A percentile compares a stretch with the other conserved stretches of the same genome.
These are phyloP conservation scores for Drosophila pseudotakahashii DNA, from an alignment of 2,888 invertebrate genomes.

Conservation along the genomic window DNA sequence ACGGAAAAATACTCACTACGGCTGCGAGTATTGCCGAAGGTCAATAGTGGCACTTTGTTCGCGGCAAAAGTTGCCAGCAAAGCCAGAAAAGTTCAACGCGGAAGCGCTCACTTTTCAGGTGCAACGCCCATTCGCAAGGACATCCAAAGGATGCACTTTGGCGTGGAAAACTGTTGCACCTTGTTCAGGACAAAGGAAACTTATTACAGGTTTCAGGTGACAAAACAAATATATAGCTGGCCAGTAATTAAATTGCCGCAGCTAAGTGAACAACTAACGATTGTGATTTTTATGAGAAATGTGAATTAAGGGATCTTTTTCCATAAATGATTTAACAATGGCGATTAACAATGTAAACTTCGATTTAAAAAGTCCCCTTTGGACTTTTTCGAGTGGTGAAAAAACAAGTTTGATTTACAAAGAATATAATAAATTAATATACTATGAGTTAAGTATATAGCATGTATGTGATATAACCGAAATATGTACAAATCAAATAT, in stretches of 20 bases:
- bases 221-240: background rate
- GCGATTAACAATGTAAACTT: too few species aligned
- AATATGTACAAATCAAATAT: too few species aligned
- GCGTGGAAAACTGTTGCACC: constrained; percentile 1
- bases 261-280: too few species aligned
- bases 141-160: constrained; percentile 7
- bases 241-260: background rate
- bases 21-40: constrained; percentile 45
- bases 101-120: constrained; percentile 26
- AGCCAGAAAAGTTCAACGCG: constrained; percentile 23
- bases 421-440: too few species aligned
- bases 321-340: too few species aligned
- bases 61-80: constrained; percentile 36
- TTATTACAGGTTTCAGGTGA: background rate
- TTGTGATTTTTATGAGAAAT: too few species aligned
- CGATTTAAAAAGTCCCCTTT: too few species aligned
- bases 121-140: constrained; percentile 12
- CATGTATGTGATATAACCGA: too few species aligned
- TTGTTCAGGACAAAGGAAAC: background rate
- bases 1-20: constrained; percentile 32
- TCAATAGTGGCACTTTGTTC: constrained; percentile 42
- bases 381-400: too few species aligned
- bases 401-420: too few species aligned
- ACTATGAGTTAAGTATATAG: too few species aligned
- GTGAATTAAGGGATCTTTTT: too few species aligned